Percentiles rank a stretch among this genome's conserved stretches.
Evolutionary conservation across 2,888 invertebrate species (phyloP).

Genomic region (Ypsolopha sequella): DNA sequence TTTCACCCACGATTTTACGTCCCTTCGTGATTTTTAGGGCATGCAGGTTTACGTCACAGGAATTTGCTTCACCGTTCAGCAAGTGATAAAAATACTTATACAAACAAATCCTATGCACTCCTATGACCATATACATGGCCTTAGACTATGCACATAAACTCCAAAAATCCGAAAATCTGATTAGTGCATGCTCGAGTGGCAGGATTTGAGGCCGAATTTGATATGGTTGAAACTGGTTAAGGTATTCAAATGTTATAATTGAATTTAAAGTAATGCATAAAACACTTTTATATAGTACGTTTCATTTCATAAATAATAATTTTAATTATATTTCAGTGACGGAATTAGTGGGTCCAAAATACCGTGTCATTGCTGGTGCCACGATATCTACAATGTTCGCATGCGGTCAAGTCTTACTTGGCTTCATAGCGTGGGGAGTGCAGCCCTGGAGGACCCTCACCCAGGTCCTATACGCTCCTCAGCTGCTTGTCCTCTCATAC

Average conservation of each 20-base stretch:
- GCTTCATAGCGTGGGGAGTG: conserved; percentile 77
- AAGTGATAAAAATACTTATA: too few relatives aligned
- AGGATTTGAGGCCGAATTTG: too few relatives aligned
- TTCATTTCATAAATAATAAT: too few relatives aligned
- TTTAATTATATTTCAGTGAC: conserved; percentile 65
- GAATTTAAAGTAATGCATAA: too few relatives aligned
- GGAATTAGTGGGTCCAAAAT: conserved; percentile 82
- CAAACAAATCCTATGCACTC: too few relatives aligned
- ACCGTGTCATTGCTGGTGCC: conserved; percentile 79
- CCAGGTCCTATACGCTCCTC: conserved; percentile 77
- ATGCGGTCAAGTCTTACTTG: conserved; percentile 79
- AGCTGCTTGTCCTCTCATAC: conserved; percentile 76
- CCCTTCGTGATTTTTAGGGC: background rate
- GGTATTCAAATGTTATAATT: too few relatives aligned
- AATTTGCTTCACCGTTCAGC: too few relatives aligned
- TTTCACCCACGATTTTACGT: background rate
- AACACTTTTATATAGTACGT: too few relatives aligned
- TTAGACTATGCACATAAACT: background rate
- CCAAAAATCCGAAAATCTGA: background rate
- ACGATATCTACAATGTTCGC: conserved; percentile 81
- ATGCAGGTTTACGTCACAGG: too few relatives aligned
- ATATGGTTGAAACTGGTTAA: too few relatives aligned
- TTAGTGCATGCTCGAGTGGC: too few relatives aligned
- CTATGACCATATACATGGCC: too few relatives aligned
- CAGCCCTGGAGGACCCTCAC: conserved; percentile 79